Conservation (phyloP, 2,113 vertebrate species). For the Monopterus albus region DNA sequence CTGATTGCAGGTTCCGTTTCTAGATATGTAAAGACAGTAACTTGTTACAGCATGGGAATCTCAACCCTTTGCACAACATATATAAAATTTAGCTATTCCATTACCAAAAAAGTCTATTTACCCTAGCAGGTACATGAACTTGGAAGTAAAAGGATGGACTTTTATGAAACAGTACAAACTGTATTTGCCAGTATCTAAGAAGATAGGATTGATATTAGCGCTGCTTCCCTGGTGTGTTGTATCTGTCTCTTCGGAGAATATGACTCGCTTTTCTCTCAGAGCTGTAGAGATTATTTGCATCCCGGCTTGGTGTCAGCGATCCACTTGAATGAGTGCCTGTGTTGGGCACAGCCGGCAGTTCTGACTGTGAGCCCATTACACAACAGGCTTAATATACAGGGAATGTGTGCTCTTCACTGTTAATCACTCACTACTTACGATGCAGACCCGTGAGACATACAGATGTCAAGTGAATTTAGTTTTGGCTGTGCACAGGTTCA, state of each 20-base stretch:
- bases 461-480: conserved; percentile 13
- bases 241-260: conserved; percentile 47
- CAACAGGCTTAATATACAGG: conserved; percentile 67
- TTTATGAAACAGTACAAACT: not conserved
- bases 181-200: conserved; percentile 12
- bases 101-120: not conserved
- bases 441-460: conserved; percentile 22
- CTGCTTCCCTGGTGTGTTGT: conserved; percentile 33
- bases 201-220: conserved; percentile 24
- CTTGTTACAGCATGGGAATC: not conserved
- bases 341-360: conserved; percentile 50
- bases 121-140: too few relatives aligned
- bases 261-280: conserved; percentile 25
- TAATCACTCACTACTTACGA: conserved; percentile 52
- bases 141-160: too few relatives aligned
- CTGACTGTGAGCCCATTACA: conserved; percentile 70
- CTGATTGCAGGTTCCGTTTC: too few relatives aligned
- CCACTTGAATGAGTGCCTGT: conserved; percentile 36
- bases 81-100: not conserved
- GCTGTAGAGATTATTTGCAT: conserved; percentile 56
- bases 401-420: conserved; percentile 55
- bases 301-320: conserved; percentile 61
- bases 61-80: not conserved
- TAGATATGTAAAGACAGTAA: too few relatives aligned
- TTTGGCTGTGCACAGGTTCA: not conserved